Evolutionary conservation across 2,113 vertebrate species (phyloP).

Genomic region (Otolemur garnettii): DNA sequence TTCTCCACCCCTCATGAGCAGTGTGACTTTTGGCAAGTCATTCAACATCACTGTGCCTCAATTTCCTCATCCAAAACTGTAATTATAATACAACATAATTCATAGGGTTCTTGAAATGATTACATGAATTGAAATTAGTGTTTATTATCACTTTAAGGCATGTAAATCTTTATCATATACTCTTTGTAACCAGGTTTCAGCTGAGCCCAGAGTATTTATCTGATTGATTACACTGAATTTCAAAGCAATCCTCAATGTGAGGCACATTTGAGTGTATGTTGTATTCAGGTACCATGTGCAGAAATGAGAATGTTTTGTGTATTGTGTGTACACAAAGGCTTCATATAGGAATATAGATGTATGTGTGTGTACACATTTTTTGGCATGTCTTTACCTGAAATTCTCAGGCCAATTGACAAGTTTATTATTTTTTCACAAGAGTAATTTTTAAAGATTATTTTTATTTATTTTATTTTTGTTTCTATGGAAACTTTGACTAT

Average conservation of each 20-base stretch:
- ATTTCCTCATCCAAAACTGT: not conserved
- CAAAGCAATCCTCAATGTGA: conserved; percentile 14
- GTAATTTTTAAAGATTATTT: not conserved
- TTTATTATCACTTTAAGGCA: conserved; percentile 27
- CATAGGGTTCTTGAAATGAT: not conserved
- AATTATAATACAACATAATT: not conserved
- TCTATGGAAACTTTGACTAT: not conserved
- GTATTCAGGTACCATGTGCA: not conserved
- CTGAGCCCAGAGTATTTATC: not conserved
- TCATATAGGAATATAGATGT: not conserved
- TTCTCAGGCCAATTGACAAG: not conserved
- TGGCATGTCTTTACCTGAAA: not conserved
- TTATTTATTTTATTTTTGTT: not conserved
- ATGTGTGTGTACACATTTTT: not conserved
- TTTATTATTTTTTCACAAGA: conserved; percentile 3
- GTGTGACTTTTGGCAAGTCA: not conserved
- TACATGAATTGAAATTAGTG: not conserved
- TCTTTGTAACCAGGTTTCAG: conserved; percentile 1
- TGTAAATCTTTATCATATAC: not conserved
- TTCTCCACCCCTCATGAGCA: not conserved
- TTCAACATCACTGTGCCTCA: not conserved
- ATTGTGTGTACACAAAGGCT: not conserved
- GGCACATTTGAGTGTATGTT: not conserved
- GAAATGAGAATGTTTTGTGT: not conserved
- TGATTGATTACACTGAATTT: not conserved